Conservation (phyloP, 1,140 invertebrate genomes). For the Drosophila ananassae region DNA sequence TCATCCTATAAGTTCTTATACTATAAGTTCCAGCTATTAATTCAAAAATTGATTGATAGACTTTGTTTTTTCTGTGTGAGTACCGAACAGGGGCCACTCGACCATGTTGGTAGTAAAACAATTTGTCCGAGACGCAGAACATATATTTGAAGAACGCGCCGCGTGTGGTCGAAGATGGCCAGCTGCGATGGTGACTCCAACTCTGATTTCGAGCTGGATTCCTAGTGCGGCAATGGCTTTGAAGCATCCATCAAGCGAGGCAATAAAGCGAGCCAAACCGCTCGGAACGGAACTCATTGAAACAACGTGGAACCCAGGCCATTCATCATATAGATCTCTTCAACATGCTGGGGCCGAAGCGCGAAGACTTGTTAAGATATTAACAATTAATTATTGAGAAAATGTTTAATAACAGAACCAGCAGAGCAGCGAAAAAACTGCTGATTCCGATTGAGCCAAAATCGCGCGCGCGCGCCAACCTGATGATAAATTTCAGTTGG, state of each 20-base stretch:
- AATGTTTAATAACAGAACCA: conserved; percentile 60
- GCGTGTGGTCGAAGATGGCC: conserved; percentile 50
- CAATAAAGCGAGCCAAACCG: conserved; percentile 33
- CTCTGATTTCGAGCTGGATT: neutral
- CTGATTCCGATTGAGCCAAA: conserved; percentile 22
- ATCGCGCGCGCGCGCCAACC: conserved; percentile 59
- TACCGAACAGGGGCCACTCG: conserved; percentile 23
- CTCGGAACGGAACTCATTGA: conserved; percentile 71
- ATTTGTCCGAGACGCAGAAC: conserved; percentile 30
- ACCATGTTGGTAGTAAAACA: conserved; percentile 20
- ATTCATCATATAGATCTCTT: conserved; percentile 67
- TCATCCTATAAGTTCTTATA: neutral
- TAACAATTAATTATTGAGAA: conserved; percentile 78
- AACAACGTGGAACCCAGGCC: conserved; percentile 37
- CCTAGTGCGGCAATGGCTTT: conserved; percentile 41
- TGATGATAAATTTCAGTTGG: conserved; percentile 54
- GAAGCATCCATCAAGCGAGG: conserved; percentile 49
- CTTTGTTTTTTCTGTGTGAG: neutral
- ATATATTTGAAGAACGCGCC: conserved; percentile 20
- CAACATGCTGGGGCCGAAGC: conserved; percentile 30
- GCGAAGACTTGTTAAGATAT: conserved; percentile 72
- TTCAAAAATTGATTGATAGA: conserved; percentile 12
- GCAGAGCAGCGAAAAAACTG: conserved; percentile 26
- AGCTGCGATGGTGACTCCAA: neutral
- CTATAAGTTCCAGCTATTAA: neutral